Conservation (phyloP, 2,113 vertebrate species). For the Lonchura striata region DNA sequence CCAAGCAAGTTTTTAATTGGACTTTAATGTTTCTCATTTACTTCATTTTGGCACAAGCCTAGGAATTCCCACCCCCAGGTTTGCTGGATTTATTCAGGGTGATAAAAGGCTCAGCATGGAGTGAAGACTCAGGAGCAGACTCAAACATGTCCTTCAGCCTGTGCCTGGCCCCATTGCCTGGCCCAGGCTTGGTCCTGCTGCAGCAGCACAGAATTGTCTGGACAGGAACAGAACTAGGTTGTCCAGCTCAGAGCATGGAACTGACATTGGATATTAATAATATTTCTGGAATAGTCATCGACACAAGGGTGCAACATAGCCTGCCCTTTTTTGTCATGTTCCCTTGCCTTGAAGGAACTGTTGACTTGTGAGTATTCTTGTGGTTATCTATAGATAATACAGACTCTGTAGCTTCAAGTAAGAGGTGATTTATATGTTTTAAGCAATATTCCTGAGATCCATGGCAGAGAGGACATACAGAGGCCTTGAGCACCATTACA, state of each 20-base stretch:
- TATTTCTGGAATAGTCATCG: background rate
- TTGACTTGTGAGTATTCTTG: background rate
- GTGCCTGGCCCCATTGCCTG: background rate
- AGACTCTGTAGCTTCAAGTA: background rate
- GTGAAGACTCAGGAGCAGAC: constrained; percentile 5
- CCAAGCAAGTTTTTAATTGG: constrained; percentile 62
- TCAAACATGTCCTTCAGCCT: background rate
- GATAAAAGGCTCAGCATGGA: background rate
- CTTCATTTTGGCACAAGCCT: constrained; percentile 12
- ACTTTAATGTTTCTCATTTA: constrained; percentile 62
- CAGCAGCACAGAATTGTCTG: background rate
- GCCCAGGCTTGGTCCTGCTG: background rate
- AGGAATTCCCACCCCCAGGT: constrained; percentile 48
- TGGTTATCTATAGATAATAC: too few relatives aligned
- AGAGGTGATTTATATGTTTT: background rate
- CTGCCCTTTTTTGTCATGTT: background rate
- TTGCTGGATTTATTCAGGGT: constrained; percentile 23
- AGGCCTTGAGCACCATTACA: background rate
- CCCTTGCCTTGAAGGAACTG: background rate
- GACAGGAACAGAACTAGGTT: background rate
- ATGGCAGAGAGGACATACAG: background rate
- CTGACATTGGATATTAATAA: background rate
- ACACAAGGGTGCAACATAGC: background rate
- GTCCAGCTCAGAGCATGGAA: background rate
- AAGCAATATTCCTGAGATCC: background rate